Base-by-base conservation (phyloP, 2,113 vertebrate species). In the Tapirus terrestris region DNA sequence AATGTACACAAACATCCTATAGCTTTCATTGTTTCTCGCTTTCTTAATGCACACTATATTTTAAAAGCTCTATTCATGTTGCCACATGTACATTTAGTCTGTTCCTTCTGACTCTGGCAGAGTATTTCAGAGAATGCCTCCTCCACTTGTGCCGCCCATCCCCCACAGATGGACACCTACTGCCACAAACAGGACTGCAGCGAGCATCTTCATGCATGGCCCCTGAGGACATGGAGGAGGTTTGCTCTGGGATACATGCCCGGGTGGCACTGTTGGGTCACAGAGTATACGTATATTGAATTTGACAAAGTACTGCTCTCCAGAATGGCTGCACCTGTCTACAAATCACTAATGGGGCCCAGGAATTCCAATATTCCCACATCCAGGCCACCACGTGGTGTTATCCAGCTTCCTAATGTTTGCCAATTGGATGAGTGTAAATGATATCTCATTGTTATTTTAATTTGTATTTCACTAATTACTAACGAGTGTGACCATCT, bases 141-240 rank as follows among this genome's bases (percentile, higher is more conserved):
- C 11, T 68, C 31, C 60, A 4, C 23, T 6, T 10, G 39, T 58
- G 1, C 70, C 13, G 1, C 8, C 23, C 29, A 27, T 1, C 16
- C 13, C 20, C 39, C 17, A 31, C 0, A 39, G 36, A 43, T 2
- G 76, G 73, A 84, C n/a, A 20, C 27, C n/a, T 18, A 3, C 1
- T 1, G 39, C 25, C 23, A 67, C 58, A 14, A 65, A 33, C 21
- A 51, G 73, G 51, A 16, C 9, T 16, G 23, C 27, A 83, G n/a
- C 1, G 0, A 88, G 61, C 31, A 1, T 33, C 68, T 83, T 29
- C 6, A 0, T 3, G 53, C 16, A 12, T 3, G 18, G 39, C 48
- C 67, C 51, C 36, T 21, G 20, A 14, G 61, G 45, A 63, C 36
- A 1, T 0, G 1, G 3, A 16, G 43, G 39, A 11, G 45, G 13